Base-by-base conservation (phyloP, 2,797 vertebrate species). In the Myotis daubentonii region DNA sequence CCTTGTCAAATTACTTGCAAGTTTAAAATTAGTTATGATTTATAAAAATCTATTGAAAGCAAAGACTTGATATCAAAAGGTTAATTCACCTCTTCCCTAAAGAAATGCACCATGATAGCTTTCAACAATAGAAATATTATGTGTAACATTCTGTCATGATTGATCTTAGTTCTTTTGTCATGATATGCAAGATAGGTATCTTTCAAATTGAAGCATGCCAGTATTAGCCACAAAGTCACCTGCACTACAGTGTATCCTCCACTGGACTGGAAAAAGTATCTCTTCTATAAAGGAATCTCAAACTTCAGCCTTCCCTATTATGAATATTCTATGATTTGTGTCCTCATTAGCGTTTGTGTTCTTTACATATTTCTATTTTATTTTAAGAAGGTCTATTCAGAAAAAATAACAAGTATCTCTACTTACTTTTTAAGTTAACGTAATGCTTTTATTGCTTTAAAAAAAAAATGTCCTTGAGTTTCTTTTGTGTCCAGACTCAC, bases 321-420 rank as follows among this genome's bases (percentile, higher is more conserved):
- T 66, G 19, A 84, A 57, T 51, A 60, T 6, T 5, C 38, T 78
- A 36, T 28, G 65, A 55, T 84, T 80, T 60, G 33, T 41, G 38
- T 76, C 28, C 60, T 79, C 13, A 22, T 22, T 71, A 44, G 19
- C 13, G 44, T 81, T 88, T 94, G 38, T 90, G 47, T 83, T 85
- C n/a, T 82, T 71, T 51, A 68, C 30, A 19, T 53, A 22, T 87
- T 82, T 91, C 41, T 76, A 25, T n/a, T 87, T n/a, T 65, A 65
- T 75, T 95, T 94, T 66, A 80, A 70, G 68, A 90, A 68, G 51
- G 92, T 38, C 38, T 22, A 79, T 62, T 84, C 38, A 85, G 44
- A 44, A 72, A 72, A 68, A 91, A 33, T 75, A 80, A 71, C n/a
- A 76, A 78, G 6, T 72, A 47, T 75, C 22, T 70, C 68, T 53